A percentile compares a stretch with the other conserved stretches of the same genome.
These are phyloP conservation scores for Scaptomyza tumidula DNA, from an alignment of 2,888 invertebrate genomes.

Conservation along the genomic window DNA sequence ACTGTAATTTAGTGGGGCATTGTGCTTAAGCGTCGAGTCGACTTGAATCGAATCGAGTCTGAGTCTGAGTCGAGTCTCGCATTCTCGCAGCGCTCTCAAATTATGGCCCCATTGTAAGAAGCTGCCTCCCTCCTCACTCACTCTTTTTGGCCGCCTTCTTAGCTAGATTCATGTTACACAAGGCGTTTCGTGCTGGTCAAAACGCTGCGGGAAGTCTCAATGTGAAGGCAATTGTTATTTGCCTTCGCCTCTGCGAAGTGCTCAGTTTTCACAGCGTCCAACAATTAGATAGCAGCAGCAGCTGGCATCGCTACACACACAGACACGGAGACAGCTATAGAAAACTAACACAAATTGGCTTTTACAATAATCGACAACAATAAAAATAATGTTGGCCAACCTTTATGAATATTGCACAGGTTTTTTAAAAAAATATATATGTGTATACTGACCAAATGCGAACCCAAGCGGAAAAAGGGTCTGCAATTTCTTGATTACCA, in stretches of 20 bases:
- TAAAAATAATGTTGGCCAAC: slow-evolving; percentile 44
- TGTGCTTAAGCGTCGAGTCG: slow-evolving; percentile 76
- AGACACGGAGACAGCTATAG: slow-evolving; percentile 20
- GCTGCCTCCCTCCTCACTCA: not conserved
- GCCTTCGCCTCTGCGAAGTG: slow-evolving; percentile 61
- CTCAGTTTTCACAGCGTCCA: slow-evolving; percentile 73
- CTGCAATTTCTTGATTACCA: slow-evolving; percentile 52
- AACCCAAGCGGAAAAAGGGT: slow-evolving; percentile 27
- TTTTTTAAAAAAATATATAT: slow-evolving; percentile 18
- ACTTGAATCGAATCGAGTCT: slow-evolving; percentile 8
- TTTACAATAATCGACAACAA: slow-evolving; percentile 69
- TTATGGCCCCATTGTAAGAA: slow-evolving; percentile 69
- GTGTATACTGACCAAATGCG: not conserved
- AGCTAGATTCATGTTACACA: slow-evolving; percentile 72
- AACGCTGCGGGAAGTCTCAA: slow-evolving; percentile 67
- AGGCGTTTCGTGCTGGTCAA: slow-evolving; percentile 74
- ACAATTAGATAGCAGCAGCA: slow-evolving; percentile 73
- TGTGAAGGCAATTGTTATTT: slow-evolving; percentile 75
- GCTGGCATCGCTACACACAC: slow-evolving; percentile 38
- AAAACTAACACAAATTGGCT: slow-evolving; percentile 45
- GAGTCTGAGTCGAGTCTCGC: slow-evolving; percentile 31
- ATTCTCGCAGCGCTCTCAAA: slow-evolving; percentile 63
- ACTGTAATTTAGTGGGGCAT: slow-evolving; percentile 80
- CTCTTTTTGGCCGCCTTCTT: not conserved
- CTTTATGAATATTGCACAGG: slow-evolving; percentile 65